phyloP scores from a whole-genome alignment of 2,113 vertebrate species.

The Myotis davidii region DNA sequence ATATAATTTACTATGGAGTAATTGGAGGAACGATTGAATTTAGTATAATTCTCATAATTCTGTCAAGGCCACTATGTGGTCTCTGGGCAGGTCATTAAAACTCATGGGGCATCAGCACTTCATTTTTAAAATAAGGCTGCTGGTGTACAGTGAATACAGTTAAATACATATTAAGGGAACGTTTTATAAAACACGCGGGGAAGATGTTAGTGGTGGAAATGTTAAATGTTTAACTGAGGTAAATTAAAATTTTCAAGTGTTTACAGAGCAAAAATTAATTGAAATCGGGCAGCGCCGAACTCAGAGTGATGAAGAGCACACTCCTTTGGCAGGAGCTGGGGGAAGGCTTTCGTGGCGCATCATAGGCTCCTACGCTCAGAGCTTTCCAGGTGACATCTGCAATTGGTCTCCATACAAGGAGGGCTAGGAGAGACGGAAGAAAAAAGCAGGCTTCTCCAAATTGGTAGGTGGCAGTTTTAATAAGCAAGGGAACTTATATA shows the following conservation, averaged over 20 bases:
- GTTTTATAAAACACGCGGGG: background rate
- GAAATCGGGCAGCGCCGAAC: background rate
- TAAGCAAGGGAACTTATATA: background rate
- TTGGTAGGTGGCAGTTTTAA: background rate
- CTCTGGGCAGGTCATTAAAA: background rate
- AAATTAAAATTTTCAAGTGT: background rate
- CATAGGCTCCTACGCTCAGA: background rate
- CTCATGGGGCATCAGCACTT: background rate
- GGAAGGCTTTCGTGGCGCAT: background rate
- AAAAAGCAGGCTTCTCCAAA: background rate
- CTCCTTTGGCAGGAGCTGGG: accelerated
- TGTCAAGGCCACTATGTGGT: background rate
- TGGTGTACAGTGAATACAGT: background rate
- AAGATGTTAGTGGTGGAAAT: background rate
- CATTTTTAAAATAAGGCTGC: background rate
- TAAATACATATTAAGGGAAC: background rate
- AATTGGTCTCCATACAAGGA: background rate
- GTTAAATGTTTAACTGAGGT: background rate
- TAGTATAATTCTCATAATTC: background rate
- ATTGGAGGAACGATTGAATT: background rate
- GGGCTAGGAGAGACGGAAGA: background rate
- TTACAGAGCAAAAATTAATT: background rate
- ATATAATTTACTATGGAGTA: background rate
- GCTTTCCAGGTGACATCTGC: background rate
- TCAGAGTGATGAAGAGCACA: background rate